These are phyloP conservation scores for Antechinus flavipes DNA, from an alignment of 2,113 vertebrate genomes.

Conservation along the genomic window DNA sequence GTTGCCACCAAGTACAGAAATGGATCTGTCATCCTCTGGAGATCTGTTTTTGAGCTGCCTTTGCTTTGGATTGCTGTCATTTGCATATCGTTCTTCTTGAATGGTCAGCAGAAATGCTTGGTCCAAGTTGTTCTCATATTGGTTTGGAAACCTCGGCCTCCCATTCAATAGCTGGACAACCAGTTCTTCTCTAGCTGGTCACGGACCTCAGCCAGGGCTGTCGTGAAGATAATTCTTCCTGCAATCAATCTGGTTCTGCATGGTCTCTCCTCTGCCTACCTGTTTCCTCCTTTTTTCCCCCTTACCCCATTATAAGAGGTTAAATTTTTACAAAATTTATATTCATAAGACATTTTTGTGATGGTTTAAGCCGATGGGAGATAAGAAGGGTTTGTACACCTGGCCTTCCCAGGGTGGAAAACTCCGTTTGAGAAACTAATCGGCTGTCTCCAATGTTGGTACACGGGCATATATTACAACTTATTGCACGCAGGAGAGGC, in stretches of 20 bases:
- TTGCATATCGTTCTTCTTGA: conserved; percentile 71
- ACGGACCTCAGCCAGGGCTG: background rate
- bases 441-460: conserved; percentile 28
- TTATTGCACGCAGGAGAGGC: conserved; percentile 38
- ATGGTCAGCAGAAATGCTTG: conserved; percentile 50
- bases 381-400: conserved; percentile 76
- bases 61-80: conserved; percentile 45
- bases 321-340: conserved; percentile 86
- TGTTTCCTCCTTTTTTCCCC: conserved; percentile 58
- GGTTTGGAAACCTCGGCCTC: conserved; percentile 54
- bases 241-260: conserved; percentile 60
- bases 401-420: conserved; percentile 74
- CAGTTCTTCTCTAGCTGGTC: background rate
- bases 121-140: conserved; percentile 47
- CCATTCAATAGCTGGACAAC: conserved; percentile 1
- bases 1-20: conserved; percentile 7
- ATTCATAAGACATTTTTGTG: conserved; percentile 75
- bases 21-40: conserved; percentile 5
- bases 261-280: conserved; percentile 29
- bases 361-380: conserved; percentile 75
- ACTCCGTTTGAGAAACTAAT: conserved; percentile 62
- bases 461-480: conserved; percentile 24
- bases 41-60: conserved; percentile 68
- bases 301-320: conserved; percentile 76
- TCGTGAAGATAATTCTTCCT: background rate